Evolutionary conservation across 2,888 invertebrate genomes (phyloP), one percentile per base, ranked within the genome.

Genomic region (Dysmachus trigonus): DNA sequence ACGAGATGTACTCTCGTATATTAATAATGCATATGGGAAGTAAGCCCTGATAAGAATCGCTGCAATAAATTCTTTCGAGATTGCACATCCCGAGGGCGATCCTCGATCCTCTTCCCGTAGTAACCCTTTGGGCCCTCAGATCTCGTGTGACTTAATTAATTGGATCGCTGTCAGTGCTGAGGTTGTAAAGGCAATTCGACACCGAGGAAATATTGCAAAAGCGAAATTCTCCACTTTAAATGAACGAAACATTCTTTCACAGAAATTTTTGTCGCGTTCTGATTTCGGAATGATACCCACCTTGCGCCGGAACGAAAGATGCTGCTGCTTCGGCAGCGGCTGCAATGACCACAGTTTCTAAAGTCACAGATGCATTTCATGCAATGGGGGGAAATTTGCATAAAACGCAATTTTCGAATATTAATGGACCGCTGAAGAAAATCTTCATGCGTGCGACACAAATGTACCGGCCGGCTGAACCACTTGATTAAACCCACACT

Each of bases 381-480:
- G 79, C 79, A 5, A 62, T 10, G 18, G 10, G 18, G 10, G n/a
- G n/a, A 33, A 81, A 81, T 81, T 81, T 62, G 81, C 81, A 81
- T 81, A 91, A 91, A 91, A 91, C 90, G 91, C 91, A 90, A 91
- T 91, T 91, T 91, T 90, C 89, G 91, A 91, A 91, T 90, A 90
- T 91, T 90, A 91, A 90, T 90, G 89, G 89, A 89, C 7, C 15
- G 71, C 30, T 35, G 13, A 41, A 33, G 27, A 22, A 71, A 83
- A 51, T 30, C 30, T 18, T 79, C 38, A 81, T 53, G 62, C 62
- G 81, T 77, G 77, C 47, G 77, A 77, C 27, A 62, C 62, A 47
- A 51, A 51, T 41, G 79, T 7, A 41, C 47, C n/a, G n/a, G 77
- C 8, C 74, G 27, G 33, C 76, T n/a, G n/a, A 18, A 6, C 73